Base-by-base conservation (phyloP, 2,888 invertebrate genomes). In the Galerucella pusilla region DNA sequence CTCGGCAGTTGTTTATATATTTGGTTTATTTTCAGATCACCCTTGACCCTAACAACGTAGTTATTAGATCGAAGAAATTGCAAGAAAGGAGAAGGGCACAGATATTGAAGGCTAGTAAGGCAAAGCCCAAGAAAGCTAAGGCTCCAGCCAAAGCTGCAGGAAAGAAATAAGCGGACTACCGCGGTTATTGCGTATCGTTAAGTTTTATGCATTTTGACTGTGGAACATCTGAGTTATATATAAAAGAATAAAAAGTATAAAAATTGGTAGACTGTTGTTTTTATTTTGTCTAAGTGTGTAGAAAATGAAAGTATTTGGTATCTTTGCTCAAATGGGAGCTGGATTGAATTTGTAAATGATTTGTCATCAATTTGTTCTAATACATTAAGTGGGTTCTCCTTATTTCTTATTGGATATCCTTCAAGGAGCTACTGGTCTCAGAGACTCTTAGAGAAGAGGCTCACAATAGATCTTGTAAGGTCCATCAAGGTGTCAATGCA, bases 81-180 rank as follows among this genome's bases (percentile, higher is more conserved):
- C 88, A 90, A 68, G 88, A 89, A 49, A 89, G 85, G 75, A 88
- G 92, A 69, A 86, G 88, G n/a, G 90, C 88, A 74, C 86, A 88
- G 2, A 89, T 91, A 78, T 88, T 90, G 81, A 89, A 90, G 49
- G 90, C 89, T 0, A 86, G 89, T 49, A 87, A 89, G 1, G 89
- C 89, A 80, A 91, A 90, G 77, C 90, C 90, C 25, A 91, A 91
- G 86, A 86, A 85, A 77, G 49, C 63, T 71, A 80, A 79, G 20
- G 79, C 77, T 20, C 74, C 78, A 10, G 78, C 79, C 49, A 81
- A 82, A 46, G 69, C 72, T 65, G 54, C 74, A 35, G 74, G 67
- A 54, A 75, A 73, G 69, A 77, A 77, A 73, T 76, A 76, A 68
- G 54, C 60, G 45, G 73, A 57, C 63, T 67, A 69, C 75, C 71